phyloP scores from a whole-genome alignment of 2,888 invertebrate species.

The Leptinotarsa peninsularis region DNA sequence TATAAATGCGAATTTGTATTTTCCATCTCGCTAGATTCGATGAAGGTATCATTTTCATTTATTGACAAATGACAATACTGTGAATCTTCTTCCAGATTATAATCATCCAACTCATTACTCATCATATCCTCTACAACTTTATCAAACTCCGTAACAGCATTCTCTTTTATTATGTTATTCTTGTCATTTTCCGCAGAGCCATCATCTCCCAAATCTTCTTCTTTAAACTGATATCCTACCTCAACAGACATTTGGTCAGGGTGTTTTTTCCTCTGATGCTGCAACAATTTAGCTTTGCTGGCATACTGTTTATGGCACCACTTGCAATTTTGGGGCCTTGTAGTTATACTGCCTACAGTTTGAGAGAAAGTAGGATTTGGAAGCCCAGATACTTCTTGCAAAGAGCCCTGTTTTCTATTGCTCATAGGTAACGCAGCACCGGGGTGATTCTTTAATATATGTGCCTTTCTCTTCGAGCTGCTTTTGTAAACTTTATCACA shows the following conservation, averaged over 20 bases:
- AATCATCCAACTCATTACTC: conserved; percentile 40
- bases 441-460: conserved; percentile 86
- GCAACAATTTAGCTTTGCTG: conserved; percentile 79
- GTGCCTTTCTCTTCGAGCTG: conserved; percentile 85
- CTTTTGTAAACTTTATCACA: conserved; percentile 87
- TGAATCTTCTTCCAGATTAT: conserved; percentile 47
- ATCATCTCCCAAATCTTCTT: conserved; percentile 22
- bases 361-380: conserved; percentile 76
- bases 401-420: conserved; percentile 60
- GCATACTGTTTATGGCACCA: conserved; percentile 92
- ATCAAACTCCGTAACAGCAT: conserved; percentile 34
- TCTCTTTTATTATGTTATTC: conserved; percentile 24
- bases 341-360: conserved; percentile 79
- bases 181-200: conserved; percentile 18
- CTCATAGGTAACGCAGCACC: conserved; percentile 76
- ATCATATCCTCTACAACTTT: conserved; percentile 44
- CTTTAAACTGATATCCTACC: conserved; percentile 29
- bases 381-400: conserved; percentile 63
- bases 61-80: conserved; percentile 52
- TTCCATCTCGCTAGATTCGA: conserved; percentile 46
- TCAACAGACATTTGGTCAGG: conserved; percentile 62
- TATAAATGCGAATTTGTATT: conserved; percentile 61
- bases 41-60: conserved; percentile 47
- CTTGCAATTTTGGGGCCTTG: conserved; percentile 77
- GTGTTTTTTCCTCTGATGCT: conserved; percentile 77